Evolutionary conservation across 2,113 vertebrate genomes (phyloP).

Genomic region (Rhynchomys soricoides): DNA sequence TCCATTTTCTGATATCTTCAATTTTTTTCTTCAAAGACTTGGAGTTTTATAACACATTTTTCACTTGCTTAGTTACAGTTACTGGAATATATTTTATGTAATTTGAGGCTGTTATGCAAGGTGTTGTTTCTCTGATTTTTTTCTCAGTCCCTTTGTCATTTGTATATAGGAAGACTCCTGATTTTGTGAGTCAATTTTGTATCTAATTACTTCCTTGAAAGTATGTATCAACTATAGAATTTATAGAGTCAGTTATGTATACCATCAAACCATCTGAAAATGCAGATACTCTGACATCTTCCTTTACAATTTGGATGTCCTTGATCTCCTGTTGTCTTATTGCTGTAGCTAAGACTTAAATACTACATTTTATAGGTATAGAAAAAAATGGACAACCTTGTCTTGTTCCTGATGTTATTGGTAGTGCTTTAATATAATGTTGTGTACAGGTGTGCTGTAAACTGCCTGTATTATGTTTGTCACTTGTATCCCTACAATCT

Average conservation of each 20-base stretch:
- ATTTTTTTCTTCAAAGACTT: not conserved
- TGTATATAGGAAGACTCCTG: not conserved
- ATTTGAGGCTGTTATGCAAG: not conserved
- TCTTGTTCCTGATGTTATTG: not conserved
- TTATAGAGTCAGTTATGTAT: not conserved
- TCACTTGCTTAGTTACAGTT: not conserved
- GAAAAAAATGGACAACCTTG: not conserved
- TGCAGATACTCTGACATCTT: not conserved
- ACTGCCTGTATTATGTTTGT: too few relatives aligned
- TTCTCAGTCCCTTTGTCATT: not conserved
- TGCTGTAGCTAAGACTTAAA: not conserved
- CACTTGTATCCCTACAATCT: too few relatives aligned
- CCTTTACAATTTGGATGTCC: not conserved
- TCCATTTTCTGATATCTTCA: not conserved
- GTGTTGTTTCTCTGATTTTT: not conserved
- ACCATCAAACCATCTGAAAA: not conserved
- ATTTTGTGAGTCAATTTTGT: not conserved
- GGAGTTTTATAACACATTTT: not conserved
- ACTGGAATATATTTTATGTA: not conserved
- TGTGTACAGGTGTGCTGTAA: not conserved
- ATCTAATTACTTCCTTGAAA: not conserved
- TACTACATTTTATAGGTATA: not conserved
- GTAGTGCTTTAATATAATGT: not conserved
- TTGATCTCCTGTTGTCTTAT: not conserved
- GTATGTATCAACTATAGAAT: not conserved